These are phyloP conservation scores for Drosophila macrothrix DNA, from an alignment of 2,888 invertebrate genomes.

Conservation along the genomic window DNA sequence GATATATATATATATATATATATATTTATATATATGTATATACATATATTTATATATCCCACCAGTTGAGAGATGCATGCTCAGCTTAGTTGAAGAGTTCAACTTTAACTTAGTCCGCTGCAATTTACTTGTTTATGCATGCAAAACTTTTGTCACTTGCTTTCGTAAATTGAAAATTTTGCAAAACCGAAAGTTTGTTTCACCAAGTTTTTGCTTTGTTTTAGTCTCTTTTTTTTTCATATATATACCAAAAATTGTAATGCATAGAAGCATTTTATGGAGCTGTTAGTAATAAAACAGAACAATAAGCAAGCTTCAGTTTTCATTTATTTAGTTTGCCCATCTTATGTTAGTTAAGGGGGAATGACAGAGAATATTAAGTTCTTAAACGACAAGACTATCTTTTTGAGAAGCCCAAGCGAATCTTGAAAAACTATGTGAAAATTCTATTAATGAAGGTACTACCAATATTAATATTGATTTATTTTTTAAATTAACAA, in stretches of 20 bases:
- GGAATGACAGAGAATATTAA: background rate
- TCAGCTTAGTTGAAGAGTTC: conserved; percentile 20
- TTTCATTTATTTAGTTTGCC: conserved; percentile 14
- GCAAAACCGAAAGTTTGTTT: conserved; percentile 51
- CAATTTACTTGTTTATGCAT: conserved; percentile 30
- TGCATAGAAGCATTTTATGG: conserved; percentile 4
- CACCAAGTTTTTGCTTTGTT: conserved; percentile 13
- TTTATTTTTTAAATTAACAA: background rate
- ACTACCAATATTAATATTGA: background rate
- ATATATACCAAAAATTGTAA: conserved; percentile 23
- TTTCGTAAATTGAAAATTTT: conserved; percentile 39
- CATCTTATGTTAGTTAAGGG: background rate
- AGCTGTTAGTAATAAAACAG: conserved; percentile 7
- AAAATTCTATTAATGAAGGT: background rate
- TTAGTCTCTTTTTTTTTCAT: background rate
- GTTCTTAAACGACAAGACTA: conserved; percentile 7
- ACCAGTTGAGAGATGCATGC: conserved; percentile 1
- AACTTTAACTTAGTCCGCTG: conserved; percentile 17
- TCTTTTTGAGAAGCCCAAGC: conserved; percentile 4
- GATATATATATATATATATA: background rate
- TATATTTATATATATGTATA: background rate
- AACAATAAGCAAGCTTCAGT: background rate
- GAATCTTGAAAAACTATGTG: background rate
- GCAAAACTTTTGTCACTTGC: conserved; percentile 37
- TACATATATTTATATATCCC: background rate